Percentiles rank a stretch among this genome's conserved stretches.
Evolutionary conservation across 2,888 invertebrate species (phyloP).

Genomic region (Xylophagus ater): DNA sequence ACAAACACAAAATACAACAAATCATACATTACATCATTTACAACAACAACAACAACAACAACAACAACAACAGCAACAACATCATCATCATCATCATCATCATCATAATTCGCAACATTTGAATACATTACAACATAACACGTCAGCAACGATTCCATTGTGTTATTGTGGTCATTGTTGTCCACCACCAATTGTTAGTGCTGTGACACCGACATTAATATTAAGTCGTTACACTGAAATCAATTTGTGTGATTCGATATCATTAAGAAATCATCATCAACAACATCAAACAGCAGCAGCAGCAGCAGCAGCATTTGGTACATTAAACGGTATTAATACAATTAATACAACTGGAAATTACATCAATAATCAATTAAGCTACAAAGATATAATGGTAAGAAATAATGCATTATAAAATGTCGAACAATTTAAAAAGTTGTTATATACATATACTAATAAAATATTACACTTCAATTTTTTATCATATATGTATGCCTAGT

Average conservation of each 20-base stretch:
- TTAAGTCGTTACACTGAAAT: conserved; percentile 26
- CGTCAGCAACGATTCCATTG: conserved; percentile 18
- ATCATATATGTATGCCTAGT: too few species aligned
- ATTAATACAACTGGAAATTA: conserved; percentile 1
- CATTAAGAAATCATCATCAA: conserved; percentile 27
- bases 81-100: conserved; percentile 16
- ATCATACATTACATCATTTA: conserved; percentile 10
- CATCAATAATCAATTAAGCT: conserved; percentile 11
- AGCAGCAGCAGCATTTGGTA: conserved; percentile 7
- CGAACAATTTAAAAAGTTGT: too few species aligned
- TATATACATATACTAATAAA: too few species aligned
- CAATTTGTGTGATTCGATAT: conserved; percentile 23
- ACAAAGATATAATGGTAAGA: conserved; percentile 22
- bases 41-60: conserved; percentile 15
- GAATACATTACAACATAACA: conserved; percentile 9
- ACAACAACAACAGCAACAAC: conserved; percentile 18
- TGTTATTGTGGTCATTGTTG: conserved; percentile 25
- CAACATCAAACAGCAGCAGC: conserved; percentile 15
- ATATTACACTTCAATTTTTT: too few species aligned
- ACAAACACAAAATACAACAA: conserved; percentile 7
- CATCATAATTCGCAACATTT: conserved; percentile 17
- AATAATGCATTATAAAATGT: too few species aligned
- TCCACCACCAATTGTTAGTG: conserved; percentile 19
- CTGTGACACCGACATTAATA: conserved; percentile 23
- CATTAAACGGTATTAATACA: conserved; percentile 9